phyloP scores from a whole-genome alignment of 2,888 invertebrate genomes.

The Stenurella melanura region DNA sequence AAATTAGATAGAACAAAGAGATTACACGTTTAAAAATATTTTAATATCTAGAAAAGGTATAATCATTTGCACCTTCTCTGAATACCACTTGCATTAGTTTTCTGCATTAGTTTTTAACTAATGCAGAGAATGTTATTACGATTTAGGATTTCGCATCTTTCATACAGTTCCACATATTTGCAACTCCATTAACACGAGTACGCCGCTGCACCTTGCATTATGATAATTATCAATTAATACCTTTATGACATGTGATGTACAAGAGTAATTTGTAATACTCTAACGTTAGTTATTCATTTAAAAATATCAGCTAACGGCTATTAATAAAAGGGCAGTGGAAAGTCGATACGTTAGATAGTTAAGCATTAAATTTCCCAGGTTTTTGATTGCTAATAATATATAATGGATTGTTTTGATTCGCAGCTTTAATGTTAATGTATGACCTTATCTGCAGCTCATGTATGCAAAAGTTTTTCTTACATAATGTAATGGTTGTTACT shows the following conservation, averaged over 20 bases:
- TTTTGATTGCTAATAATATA: slow-evolving; percentile 43
- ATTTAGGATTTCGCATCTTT: no score
- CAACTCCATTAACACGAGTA: not conserved
- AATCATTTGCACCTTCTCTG: no score
- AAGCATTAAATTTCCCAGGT: slow-evolving; percentile 17
- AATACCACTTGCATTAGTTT: no score
- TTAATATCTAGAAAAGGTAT: no score
- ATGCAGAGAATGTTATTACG: no score
- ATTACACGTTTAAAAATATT: no score
- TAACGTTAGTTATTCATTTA: slow-evolving; percentile 2
- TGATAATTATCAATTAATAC: slow-evolving; percentile 22
- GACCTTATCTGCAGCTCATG: slow-evolving; percentile 49
- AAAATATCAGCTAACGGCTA: slow-evolving; percentile 12
- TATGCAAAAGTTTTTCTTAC: slow-evolving; percentile 49
- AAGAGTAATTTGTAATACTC: slow-evolving; percentile 8
- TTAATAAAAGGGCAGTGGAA: slow-evolving; percentile 13
- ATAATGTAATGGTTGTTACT: slow-evolving; percentile 44
- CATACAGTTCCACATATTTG: not conserved
- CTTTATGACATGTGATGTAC: slow-evolving; percentile 7
- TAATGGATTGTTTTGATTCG: slow-evolving; percentile 28
- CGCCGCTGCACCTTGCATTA: not conserved
- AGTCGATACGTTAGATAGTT: not conserved
- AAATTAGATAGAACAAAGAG: no score
- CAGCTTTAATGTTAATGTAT: slow-evolving; percentile 36
- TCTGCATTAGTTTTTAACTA: no score